Percentiles rank a stretch among this genome's conserved stretches.
These are phyloP conservation scores for Danionella dracula DNA, from an alignment of 2,797 vertebrate genomes.

Conservation along the genomic window DNA sequence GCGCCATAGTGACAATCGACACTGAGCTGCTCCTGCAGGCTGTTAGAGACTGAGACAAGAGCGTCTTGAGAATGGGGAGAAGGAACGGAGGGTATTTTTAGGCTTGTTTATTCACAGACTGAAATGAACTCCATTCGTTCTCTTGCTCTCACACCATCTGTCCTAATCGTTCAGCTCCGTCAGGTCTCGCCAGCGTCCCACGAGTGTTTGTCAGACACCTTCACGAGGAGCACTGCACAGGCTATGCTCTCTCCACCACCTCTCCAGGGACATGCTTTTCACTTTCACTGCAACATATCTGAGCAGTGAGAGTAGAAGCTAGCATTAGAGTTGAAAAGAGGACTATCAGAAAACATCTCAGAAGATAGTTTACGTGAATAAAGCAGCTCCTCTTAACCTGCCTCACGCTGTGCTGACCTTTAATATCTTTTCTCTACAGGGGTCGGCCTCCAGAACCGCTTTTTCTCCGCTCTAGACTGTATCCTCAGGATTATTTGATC, in stretches of 20 bases:
- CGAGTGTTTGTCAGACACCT: neutral
- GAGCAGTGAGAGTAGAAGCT: too few relatives aligned
- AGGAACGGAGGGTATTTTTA: conserved; percentile 66
- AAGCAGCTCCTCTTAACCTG: too few relatives aligned
- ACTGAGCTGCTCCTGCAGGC: neutral
- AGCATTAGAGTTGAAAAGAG: too few relatives aligned
- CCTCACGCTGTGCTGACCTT: too few relatives aligned
- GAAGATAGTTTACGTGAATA: too few relatives aligned
- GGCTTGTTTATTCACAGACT: conserved; percentile 72
- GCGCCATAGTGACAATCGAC: conserved; percentile 13
- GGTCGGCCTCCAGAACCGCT: too few relatives aligned
- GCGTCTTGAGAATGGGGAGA: conserved; percentile 20
- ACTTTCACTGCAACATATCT: neutral
- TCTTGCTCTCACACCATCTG: conserved; percentile 55
- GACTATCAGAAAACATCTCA: too few relatives aligned
- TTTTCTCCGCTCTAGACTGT: too few relatives aligned
- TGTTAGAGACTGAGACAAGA: neutral
- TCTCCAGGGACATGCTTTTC: too few relatives aligned
- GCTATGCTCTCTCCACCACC: neutral
- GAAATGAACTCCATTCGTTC: conserved; percentile 69
- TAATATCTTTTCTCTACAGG: too few relatives aligned
- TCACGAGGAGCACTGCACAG: neutral
- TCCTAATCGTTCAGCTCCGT: conserved; percentile 67
- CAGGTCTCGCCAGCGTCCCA: conserved; percentile 37
- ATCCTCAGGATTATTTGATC: too few relatives aligned